These are phyloP conservation scores for Tachypleus tridentatus DNA, from an alignment of 1,140 invertebrate species.

Conservation along the genomic window DNA sequence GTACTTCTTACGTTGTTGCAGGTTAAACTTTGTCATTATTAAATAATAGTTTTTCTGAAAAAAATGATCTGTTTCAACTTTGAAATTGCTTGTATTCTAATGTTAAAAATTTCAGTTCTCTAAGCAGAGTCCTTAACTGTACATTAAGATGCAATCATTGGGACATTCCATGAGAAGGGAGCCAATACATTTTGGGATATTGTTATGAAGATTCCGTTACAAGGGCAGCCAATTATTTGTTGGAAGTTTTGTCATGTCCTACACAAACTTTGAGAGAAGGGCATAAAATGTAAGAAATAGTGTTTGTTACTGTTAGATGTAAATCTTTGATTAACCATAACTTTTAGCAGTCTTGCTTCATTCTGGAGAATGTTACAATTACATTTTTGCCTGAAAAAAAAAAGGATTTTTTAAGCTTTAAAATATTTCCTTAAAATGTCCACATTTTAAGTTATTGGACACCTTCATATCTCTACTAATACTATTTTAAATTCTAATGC, in stretches of 20 bases:
- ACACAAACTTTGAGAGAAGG: constrained; percentile 77
- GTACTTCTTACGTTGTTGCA: neutral
- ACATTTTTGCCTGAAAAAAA: too few relatives aligned
- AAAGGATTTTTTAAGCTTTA: neutral
- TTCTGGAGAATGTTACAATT: too few relatives aligned
- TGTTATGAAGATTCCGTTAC: constrained; percentile 62
- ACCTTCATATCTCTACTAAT: too few relatives aligned
- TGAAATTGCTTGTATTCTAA: too few relatives aligned
- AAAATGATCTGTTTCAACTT: neutral
- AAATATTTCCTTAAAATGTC: neutral
- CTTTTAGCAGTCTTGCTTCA: neutral
- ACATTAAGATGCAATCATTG: constrained; percentile 67
- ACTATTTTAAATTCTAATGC: too few relatives aligned
- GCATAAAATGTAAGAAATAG: constrained; percentile 55
- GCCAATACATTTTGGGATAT: constrained; percentile 80
- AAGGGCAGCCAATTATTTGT: constrained; percentile 84
- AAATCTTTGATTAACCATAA: neutral
- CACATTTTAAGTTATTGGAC: too few relatives aligned
- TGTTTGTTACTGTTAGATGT: neutral
- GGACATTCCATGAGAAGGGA: constrained; percentile 87
- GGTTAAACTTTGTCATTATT: neutral
- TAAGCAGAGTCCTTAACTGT: constrained; percentile 2
- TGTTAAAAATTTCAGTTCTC: neutral
- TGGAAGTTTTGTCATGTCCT: constrained; percentile 97
- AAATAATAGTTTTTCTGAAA: neutral